Conservation (phyloP, 2,113 vertebrate species). For the Myrmecophaga tridactyla region DNA sequence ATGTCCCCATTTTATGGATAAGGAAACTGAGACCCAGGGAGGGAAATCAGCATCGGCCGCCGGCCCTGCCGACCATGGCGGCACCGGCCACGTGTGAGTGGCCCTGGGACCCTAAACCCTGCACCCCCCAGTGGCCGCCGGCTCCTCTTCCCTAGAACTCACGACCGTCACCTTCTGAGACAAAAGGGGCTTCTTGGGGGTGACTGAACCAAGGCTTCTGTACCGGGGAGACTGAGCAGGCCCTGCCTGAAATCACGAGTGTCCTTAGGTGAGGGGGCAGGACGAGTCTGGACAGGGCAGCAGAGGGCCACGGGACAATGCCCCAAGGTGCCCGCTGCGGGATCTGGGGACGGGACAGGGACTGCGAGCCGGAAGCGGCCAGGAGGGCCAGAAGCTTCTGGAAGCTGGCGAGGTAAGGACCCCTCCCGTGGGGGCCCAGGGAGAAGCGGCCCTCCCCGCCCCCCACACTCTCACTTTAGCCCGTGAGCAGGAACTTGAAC, state of each 20-base stretch:
- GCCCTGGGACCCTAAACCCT: background rate
- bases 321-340: accelerated
- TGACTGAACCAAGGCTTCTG: background rate
- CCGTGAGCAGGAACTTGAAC: background rate
- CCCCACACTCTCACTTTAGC: background rate
- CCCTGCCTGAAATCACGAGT: background rate
- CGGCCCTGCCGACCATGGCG: background rate
- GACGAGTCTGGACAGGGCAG: too few relatives aligned
- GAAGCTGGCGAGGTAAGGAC: too few relatives aligned
- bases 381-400: background rate
- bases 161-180: background rate
- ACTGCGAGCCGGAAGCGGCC: accelerated
- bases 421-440: background rate
- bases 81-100: background rate
- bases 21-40: background rate
- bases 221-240: background rate
- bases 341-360: accelerated
- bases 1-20: background rate
- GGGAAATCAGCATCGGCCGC: background rate
- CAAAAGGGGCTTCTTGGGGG: background rate
- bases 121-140: background rate
- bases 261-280: too few relatives aligned
- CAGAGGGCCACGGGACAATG: accelerated
- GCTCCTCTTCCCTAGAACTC: too few relatives aligned
- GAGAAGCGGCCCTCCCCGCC: background rate